Evolutionary conservation across 2,888 invertebrate species (phyloP).

Genomic region (Morpho helenor): DNA sequence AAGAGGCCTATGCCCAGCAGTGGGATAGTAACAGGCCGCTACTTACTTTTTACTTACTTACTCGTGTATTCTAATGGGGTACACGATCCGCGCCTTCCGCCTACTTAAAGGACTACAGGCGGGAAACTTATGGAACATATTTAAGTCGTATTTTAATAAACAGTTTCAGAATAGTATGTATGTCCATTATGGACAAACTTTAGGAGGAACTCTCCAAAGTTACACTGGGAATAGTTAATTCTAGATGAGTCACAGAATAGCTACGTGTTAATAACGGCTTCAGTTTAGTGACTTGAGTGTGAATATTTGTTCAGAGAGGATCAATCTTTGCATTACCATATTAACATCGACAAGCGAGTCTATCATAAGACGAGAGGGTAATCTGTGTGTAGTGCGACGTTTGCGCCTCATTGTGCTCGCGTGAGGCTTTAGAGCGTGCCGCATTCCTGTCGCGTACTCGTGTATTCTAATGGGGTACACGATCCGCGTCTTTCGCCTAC

Average conservation of each 20-base stretch:
- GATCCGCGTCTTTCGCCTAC: conserved; percentile 36
- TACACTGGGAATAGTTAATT: too few relatives aligned
- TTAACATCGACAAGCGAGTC: conserved; percentile 36
- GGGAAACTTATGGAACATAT: conserved; percentile 43
- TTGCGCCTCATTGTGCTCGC: conserved; percentile 58
- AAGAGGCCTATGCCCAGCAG: too few relatives aligned
- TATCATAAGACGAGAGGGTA: conserved; percentile 60
- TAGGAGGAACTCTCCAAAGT: too few relatives aligned
- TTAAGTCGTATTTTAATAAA: conserved; percentile 41
- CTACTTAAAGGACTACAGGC: conserved; percentile 48
- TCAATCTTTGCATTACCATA: too few relatives aligned
- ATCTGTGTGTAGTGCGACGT: conserved; percentile 67
- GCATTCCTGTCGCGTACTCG: conserved; percentile 56
- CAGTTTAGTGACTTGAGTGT: too few relatives aligned
- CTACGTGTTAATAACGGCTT: too few relatives aligned
- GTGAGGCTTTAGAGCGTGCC: conserved; percentile 53
- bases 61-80: conserved; percentile 63
- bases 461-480: conserved; percentile 58
- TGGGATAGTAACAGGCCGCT: too few relatives aligned
- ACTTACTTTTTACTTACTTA: too few relatives aligned
- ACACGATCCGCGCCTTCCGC: conserved; percentile 36
- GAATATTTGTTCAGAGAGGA: too few relatives aligned
- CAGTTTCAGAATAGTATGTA: background rate
- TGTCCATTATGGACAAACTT: too few relatives aligned
- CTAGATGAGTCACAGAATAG: too few relatives aligned